Evolutionary conservation across 1,140 invertebrate species (phyloP), one percentile per base, ranked within the genome.

Genomic region (Brachystomella parvula): DNA sequence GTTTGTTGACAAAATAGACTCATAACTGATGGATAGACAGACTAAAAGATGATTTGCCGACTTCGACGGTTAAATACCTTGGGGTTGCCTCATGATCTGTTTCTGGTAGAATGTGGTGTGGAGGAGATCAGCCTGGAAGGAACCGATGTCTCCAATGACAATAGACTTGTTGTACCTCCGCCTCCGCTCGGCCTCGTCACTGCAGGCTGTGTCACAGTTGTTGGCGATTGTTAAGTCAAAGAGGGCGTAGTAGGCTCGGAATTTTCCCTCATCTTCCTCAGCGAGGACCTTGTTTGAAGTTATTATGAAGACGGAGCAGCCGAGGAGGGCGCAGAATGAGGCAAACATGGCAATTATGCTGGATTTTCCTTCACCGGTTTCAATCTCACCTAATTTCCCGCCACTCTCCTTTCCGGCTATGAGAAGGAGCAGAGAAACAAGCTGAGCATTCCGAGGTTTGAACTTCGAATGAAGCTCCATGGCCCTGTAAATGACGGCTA

Each of bases 331-430:
- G 17, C 47, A 33, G 29, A 58, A 28, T 19, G 63, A 47, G 26
- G 66, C 63, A 0, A 68, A 2, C 29, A 59, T 47, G 12, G 61
- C 66, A 2, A 63, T 29, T 17, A 71, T 65, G 17, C 33, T 17
- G 2, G 66, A 53, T 63, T 71, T 71, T 2, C 69, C 69, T 61
- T 65, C 63, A n/a, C 69, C 69, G 9, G 66, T 71, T 1, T 29
- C 47, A 32, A 69, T 39, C 35, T 69, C 60, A 21, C 44, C 66
- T 33, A 67, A 15, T 0, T 39, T 9, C n/a, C n/a, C n/a, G 6
- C 57, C 64, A 12, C 24, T 26, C 9, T 19, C 24, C 24, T 12
- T 12, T n/a, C 24, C 24, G 53, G 17, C 24, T 12, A 57, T 12
- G 53, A 57, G 24, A 28, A 57, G 12, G 12, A 57, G 53, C 17